A percentile compares a stretch with the other conserved stretches of the same genome.
Evolutionary conservation across 2,797 vertebrate species (phyloP).

Genomic region (Rhinichthys osculus): DNA sequence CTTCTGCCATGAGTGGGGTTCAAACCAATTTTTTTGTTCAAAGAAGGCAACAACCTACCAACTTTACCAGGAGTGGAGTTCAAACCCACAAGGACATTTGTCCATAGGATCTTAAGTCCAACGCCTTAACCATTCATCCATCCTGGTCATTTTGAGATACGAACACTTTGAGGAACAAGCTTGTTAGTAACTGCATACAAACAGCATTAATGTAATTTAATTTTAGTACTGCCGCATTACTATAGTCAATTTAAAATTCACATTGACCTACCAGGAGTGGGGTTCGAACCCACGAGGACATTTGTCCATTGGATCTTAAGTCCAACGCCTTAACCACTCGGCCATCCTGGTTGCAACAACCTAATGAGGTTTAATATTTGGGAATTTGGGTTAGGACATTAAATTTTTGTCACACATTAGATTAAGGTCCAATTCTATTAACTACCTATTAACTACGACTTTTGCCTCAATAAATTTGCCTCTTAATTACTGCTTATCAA

Average conservation of each 20-base stretch:
- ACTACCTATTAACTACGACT: no score
- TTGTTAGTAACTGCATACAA: no score
- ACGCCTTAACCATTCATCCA: background rate
- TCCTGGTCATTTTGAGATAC: no score
- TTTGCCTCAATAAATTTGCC: no score
- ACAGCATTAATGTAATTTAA: no score
- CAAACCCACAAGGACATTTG: background rate
- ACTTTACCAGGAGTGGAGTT: slow-evolving; percentile 14
- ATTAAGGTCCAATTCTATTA: no score
- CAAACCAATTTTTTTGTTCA: background rate
- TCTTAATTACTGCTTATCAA: no score
- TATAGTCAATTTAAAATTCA: background rate
- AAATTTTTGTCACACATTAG: background rate
- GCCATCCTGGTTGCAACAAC: slow-evolving; percentile 1
- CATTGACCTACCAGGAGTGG: background rate
- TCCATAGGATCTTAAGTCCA: background rate
- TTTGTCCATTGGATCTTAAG: background rate
- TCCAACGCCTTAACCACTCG: slow-evolving; percentile 15
- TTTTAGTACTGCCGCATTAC: no score
- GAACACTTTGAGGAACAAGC: no score
- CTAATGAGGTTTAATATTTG: no score
- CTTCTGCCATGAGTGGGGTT: slow-evolving; percentile 17
- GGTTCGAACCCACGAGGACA: background rate
- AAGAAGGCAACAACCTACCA: background rate
- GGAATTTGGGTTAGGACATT: background rate